Conservation (phyloP, 1,140 invertebrate genomes). For the Caenorhabditis latens region DNA sequence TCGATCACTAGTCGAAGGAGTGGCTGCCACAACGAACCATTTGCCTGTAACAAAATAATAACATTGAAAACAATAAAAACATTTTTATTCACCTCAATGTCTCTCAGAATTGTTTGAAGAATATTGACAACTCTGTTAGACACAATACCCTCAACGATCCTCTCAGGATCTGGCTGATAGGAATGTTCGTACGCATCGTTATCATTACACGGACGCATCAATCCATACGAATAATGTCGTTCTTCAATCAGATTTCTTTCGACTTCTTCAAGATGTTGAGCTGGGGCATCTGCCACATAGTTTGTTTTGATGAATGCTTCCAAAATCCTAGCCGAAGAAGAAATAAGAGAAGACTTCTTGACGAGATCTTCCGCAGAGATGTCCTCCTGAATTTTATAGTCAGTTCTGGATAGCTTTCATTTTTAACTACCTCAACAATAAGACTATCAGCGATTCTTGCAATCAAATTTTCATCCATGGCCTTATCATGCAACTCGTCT, state of each 20-base stretch:
- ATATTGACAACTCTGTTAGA: background rate
- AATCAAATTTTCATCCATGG: slow-evolving; percentile 22
- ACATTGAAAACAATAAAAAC: background rate
- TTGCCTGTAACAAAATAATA: background rate
- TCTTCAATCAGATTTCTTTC: slow-evolving; percentile 20
- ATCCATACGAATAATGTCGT: slow-evolving; percentile 13
- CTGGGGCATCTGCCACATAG: background rate
- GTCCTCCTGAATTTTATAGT: background rate
- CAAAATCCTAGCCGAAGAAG: background rate
- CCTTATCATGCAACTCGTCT: slow-evolving; percentile 22
- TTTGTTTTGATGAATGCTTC: slow-evolving; percentile 37
- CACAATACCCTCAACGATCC: slow-evolving; percentile 24
- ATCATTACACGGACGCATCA: background rate
- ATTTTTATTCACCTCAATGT: background rate
- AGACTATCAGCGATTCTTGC: slow-evolving; percentile 37
- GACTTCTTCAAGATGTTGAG: slow-evolving; percentile 7
- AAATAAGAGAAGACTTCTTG: slow-evolving; percentile 14
- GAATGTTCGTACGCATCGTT: slow-evolving; percentile 19
- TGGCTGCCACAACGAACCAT: slow-evolving; percentile 20
- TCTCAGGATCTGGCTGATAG: slow-evolving; percentile 27
- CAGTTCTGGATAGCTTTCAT: too few species aligned
- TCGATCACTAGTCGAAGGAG: slow-evolving; percentile 36
- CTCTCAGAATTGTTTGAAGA: slow-evolving; percentile 24
- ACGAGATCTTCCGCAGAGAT: background rate
- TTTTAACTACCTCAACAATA: background rate